Conservation (phyloP, 2,797 vertebrate species). For the Oreochromis mossambicus region DNA sequence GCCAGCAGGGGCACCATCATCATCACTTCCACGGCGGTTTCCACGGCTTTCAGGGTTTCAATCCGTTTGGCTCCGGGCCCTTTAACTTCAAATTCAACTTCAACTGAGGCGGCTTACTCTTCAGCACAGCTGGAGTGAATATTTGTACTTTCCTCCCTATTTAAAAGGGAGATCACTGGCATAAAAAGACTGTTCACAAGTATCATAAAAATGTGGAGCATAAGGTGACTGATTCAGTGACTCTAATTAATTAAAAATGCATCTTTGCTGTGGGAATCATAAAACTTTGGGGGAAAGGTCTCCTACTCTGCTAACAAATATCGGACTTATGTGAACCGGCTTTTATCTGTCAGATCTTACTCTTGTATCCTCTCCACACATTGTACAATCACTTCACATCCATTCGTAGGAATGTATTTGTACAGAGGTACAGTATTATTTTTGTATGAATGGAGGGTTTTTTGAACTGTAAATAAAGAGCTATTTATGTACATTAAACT, state of each 20-base stretch:
- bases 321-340: conserved; percentile 28
- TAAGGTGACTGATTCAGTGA: conserved; percentile 32
- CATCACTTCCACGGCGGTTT: conserved; percentile 86
- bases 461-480: conserved; percentile 78
- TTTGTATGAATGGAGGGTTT: conserved; percentile 75
- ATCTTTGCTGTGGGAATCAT: conserved; percentile 12
- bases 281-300: conserved; percentile 12
- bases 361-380: background rate
- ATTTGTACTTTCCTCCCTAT: conserved; percentile 15
- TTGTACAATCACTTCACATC: conserved; percentile 34
- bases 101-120: conserved; percentile 72
- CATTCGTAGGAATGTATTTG: conserved; percentile 55
- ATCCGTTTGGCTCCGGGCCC: conserved; percentile 93
- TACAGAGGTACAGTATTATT: conserved; percentile 72
- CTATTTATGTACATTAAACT: conserved; percentile 72
- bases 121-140: conserved; percentile 6
- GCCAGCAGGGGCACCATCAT: conserved; percentile 84
- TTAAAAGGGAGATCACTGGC: conserved; percentile 31
- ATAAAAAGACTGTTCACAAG: background rate
- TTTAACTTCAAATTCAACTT: conserved; percentile 96
- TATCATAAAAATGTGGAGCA: conserved; percentile 4
- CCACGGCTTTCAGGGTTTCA: conserved; percentile 92
- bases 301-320: conserved; percentile 48
- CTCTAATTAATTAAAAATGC: conserved; percentile 37
- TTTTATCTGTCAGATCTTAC: conserved; percentile 26